Evolutionary conservation across 2,888 invertebrate species (phyloP).

Genomic region (Asteroscopus sphinx): DNA sequence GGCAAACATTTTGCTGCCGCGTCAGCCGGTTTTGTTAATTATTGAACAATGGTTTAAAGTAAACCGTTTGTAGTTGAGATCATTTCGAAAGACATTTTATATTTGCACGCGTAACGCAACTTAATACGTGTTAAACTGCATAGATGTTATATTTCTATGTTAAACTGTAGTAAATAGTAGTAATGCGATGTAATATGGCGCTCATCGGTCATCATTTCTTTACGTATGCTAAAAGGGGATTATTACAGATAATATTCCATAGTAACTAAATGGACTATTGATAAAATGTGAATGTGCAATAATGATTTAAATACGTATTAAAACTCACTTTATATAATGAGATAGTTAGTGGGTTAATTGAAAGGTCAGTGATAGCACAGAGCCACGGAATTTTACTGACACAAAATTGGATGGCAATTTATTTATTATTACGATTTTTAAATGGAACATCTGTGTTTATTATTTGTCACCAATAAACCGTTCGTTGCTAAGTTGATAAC

Average conservation of each 20-base stretch:
- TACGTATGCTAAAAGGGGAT: conserved; percentile 11
- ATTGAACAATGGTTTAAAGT: background rate
- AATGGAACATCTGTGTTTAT: conserved; percentile 3
- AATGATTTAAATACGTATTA: conserved; percentile 17
- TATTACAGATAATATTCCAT: conserved; percentile 28
- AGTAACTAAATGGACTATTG: conserved; percentile 16
- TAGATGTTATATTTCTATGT: too few species aligned
- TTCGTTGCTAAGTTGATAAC: conserved; percentile 18
- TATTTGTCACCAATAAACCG: background rate
- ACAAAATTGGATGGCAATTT: background rate
- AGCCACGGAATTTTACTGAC: conserved; percentile 21
- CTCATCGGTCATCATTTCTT: conserved; percentile 10
- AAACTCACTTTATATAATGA: conserved; percentile 13
- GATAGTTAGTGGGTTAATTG: conserved; percentile 21
- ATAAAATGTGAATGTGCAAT: conserved; percentile 18
- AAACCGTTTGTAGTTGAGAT: background rate
- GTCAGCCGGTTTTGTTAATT: too few species aligned
- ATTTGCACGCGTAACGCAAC: conserved; percentile 9
- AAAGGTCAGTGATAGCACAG: conserved; percentile 22
- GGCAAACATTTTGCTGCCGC: too few species aligned
- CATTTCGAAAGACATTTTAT: conserved; percentile 19
- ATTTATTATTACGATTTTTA: background rate
- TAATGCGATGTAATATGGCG: conserved; percentile 25
- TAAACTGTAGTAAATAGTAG: too few species aligned
- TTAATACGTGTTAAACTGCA: too few species aligned